Conservation (phyloP, 2,888 invertebrate species). For the Diploptera punctata region DNA sequence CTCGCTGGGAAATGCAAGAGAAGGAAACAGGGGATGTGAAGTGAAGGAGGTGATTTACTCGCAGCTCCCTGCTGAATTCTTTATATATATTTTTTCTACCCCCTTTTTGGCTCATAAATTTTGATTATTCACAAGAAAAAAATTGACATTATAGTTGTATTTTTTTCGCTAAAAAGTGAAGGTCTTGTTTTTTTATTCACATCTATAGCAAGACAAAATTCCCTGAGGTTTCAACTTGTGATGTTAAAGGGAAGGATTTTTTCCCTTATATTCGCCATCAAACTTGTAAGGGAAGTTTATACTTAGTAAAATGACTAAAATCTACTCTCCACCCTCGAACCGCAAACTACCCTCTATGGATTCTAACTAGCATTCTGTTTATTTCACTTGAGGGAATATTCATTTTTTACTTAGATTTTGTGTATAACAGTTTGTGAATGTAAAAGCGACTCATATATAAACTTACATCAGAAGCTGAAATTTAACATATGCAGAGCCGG, state of each 20-base stretch:
- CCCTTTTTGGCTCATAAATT: constrained; percentile 40
- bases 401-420: too few species aligned
- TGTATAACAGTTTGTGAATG: too few species aligned
- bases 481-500: too few species aligned
- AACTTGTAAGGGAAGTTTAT: background rate
- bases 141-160: constrained; percentile 36
- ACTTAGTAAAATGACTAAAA: constrained; percentile 17
- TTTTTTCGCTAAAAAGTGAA: background rate
- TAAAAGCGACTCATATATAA: too few species aligned
- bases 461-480: too few species aligned
- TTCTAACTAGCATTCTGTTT: background rate
- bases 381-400: background rate
- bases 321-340: background rate
- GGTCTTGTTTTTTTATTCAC: background rate
- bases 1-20: constrained; percentile 28
- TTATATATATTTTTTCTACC: constrained; percentile 37
- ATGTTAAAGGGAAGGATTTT: background rate
- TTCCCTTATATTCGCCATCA: background rate
- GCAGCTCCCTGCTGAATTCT: constrained; percentile 38
- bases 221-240: background rate
- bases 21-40: constrained; percentile 25
- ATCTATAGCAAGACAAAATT: background rate
- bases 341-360: background rate
- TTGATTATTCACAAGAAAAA: constrained; percentile 42
- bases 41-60: constrained; percentile 38